Evolutionary conservation across 2,797 vertebrate species (phyloP).

Genomic region (Garrulus glandarius): DNA sequence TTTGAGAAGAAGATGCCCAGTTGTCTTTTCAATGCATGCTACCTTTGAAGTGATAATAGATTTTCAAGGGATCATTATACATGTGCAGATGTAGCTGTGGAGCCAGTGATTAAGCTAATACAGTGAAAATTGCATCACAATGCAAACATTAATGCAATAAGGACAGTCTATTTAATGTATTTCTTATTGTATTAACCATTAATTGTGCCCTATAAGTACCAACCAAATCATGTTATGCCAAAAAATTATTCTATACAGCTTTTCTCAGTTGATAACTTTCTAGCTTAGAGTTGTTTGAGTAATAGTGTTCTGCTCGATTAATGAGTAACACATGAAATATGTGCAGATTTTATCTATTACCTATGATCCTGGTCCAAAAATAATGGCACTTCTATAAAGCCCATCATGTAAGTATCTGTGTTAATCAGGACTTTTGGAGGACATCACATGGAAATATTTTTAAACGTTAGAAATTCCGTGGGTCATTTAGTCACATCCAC

Average conservation of each 20-base stretch:
- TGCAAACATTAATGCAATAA: slow-evolving; percentile 36
- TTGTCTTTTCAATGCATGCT: neutral
- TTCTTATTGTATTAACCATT: slow-evolving; percentile 41
- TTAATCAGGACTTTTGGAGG: neutral
- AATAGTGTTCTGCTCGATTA: neutral
- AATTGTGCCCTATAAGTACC: slow-evolving; percentile 10
- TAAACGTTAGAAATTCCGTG: neutral
- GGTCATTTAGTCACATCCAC: neutral
- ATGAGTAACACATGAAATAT: neutral
- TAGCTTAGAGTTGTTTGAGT: neutral
- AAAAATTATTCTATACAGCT: neutral
- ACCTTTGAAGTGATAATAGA: neutral
- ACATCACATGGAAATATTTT: neutral
- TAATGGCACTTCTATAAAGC: neutral
- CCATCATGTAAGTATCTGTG: neutral
- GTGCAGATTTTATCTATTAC: neutral
- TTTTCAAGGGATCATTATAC: slow-evolving; percentile 10
- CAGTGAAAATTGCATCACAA: slow-evolving; percentile 9
- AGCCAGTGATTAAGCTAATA: slow-evolving; percentile 19
- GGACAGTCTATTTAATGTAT: slow-evolving; percentile 41
- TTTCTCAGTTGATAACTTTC: neutral
- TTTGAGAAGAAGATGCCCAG: neutral
- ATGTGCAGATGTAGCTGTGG: neutral
- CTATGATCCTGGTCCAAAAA: neutral
- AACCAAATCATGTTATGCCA: neutral